Evolutionary conservation across 2,797 vertebrate species (phyloP).

Genomic region (Crypturellus tataupa): DNA sequence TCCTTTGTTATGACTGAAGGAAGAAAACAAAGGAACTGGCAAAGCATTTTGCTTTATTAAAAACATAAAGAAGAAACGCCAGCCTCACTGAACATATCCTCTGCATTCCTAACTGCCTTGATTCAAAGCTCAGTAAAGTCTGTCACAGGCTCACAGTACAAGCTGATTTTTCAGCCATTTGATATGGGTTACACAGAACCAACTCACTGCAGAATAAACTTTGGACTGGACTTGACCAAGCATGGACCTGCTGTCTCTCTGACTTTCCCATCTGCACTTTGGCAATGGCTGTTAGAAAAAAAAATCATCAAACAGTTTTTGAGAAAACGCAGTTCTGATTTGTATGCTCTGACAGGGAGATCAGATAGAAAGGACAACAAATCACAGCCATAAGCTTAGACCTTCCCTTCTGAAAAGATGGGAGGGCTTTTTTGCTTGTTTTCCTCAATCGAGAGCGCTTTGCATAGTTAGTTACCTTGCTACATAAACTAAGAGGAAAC

Average conservation of each 20-base stretch:
- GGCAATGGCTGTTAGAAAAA: neutral
- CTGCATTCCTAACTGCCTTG: neutral
- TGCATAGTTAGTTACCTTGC: neutral
- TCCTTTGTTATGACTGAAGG: conserved; percentile 37
- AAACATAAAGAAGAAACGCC: conserved; percentile 21
- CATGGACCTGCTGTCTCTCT: neutral
- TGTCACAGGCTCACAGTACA: neutral
- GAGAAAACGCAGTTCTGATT: neutral
- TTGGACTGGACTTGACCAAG: neutral
- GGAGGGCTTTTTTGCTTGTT: too few relatives aligned
- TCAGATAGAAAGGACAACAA: neutral
- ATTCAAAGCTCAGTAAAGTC: neutral
- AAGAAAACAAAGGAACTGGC: conserved; percentile 22
- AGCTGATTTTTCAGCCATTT: neutral
- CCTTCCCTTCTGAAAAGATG: neutral
- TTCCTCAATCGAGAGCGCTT: neutral
- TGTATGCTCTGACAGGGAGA: neutral
- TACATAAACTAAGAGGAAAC: neutral
- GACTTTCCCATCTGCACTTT: neutral
- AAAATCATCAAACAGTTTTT: neutral
- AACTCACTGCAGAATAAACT: neutral
- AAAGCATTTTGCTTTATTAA: conserved; percentile 33
- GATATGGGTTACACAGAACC: neutral
- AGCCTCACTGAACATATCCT: neutral
- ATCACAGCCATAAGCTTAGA: neutral